Evolutionary conservation across 2,888 invertebrate species (phyloP).

Genomic region (Mechanitis mazaeus): DNA sequence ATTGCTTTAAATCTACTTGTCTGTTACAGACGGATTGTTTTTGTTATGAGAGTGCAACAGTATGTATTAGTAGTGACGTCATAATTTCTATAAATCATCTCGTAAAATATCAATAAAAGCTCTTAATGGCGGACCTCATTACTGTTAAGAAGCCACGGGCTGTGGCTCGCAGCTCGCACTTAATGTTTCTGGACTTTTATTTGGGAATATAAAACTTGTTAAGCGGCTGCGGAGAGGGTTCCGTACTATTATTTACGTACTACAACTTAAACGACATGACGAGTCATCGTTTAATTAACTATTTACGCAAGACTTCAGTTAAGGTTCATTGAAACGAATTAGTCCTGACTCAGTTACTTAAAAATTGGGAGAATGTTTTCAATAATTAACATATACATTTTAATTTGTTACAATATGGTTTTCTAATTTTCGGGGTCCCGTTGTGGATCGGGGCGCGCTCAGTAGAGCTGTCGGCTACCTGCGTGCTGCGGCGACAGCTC

Average conservation of each 20-base stretch:
- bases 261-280: too few species aligned
- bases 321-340: too few species aligned
- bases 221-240: slow-evolving; percentile 14
- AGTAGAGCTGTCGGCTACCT: slow-evolving; percentile 45
- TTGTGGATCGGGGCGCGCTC: slow-evolving; percentile 32
- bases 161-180: slow-evolving; percentile 15
- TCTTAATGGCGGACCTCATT: slow-evolving; percentile 24
- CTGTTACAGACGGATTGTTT: too few species aligned
- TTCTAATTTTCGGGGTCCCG: slow-evolving; percentile 20
- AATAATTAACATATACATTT: too few species aligned
- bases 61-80: not conserved
- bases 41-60: too few species aligned
- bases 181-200: slow-evolving; percentile 30
- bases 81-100: slow-evolving; percentile 21
- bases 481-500: slow-evolving; percentile 35
- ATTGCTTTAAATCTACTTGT: too few species aligned
- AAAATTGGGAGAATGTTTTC: too few species aligned
- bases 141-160: slow-evolving; percentile 15
- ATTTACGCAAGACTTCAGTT: too few species aligned
- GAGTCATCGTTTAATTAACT: too few species aligned
- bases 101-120: slow-evolving; percentile 29
- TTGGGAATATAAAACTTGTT: slow-evolving; percentile 26
- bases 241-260: too few species aligned
- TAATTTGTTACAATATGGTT: not conserved
- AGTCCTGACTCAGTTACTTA: too few species aligned